These are phyloP conservation scores for Drosophila rubida DNA, from an alignment of 2,888 invertebrate genomes.

Conservation along the genomic window DNA sequence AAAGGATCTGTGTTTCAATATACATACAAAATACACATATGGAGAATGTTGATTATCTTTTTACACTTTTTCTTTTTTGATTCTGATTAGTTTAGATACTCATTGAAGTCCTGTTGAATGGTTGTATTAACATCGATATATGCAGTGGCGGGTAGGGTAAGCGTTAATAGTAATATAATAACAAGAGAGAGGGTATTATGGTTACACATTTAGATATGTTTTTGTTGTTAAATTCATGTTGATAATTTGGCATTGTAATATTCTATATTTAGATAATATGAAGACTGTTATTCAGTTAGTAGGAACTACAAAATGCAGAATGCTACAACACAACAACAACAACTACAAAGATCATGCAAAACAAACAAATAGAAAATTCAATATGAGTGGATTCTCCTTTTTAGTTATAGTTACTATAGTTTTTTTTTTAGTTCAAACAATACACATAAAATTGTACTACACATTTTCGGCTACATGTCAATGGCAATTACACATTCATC, in stretches of 20 bases:
- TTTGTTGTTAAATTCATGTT: conserved; percentile 29
- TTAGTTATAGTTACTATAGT: conserved; percentile 2
- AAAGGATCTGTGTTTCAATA: conserved; percentile 10
- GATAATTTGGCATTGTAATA: not conserved
- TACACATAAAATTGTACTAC: conserved; percentile 30
- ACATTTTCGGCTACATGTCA: conserved; percentile 40
- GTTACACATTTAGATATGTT: conserved; percentile 79
- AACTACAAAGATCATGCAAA: conserved; percentile 81
- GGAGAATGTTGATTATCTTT: conserved; percentile 16
- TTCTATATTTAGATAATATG: not conserved
- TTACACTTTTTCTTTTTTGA: conserved; percentile 32
- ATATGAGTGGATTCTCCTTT: conserved; percentile 33
- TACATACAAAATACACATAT: conserved; percentile 10
- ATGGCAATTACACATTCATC: conserved; percentile 57
- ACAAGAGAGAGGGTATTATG: conserved; percentile 80
- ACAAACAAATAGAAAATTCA: conserved; percentile 42
- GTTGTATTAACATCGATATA: conserved; percentile 77
- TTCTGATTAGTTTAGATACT: conserved; percentile 84
- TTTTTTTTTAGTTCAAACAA: conserved; percentile 29
- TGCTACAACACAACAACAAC: conserved; percentile 17
- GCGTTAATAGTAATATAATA: conserved; percentile 75
- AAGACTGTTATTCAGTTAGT: conserved; percentile 40
- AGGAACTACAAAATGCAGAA: conserved; percentile 30
- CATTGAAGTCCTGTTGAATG: conserved; percentile 85
- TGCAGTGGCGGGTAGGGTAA: conserved; percentile 82